Base-by-base conservation (phyloP, 2,797 vertebrate species). In the Anguilla marmorata region DNA sequence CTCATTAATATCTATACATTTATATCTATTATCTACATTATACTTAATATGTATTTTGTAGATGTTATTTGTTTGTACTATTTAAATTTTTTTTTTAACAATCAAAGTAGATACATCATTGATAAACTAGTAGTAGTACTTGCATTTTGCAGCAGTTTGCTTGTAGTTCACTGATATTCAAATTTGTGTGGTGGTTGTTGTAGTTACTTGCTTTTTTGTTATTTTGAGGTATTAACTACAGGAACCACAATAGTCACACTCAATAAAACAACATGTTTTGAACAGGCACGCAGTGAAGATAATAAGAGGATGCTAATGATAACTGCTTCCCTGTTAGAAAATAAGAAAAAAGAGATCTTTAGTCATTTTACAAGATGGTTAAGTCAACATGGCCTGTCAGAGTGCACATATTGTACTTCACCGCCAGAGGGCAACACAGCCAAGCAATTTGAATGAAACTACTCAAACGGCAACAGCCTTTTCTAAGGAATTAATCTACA, bases 391-490 rank as follows among this genome's bases (percentile, higher is more conserved):
- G 30, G 21, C 33, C 33, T 30, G 27, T 85, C 48, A 30, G 41
- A 8, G n/a, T 66, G 52, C 41, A 86, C 54, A 56, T 45, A 21
- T 86, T 66, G 19, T n/a, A 87, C 21, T 66, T 66, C 24, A n/a
- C 91, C 91, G 88, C 84, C 85, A 90, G 90, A 82, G 85, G 91
- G 90, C 33, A 74, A 48, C 48, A 88, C 19, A 89, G 11, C 54
- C 89, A 90, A 76, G 85, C 88, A 85, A 83, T 87, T 87, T 50
- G 56, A 27, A 74, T 27, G 16, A 16, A 54, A 76, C 37, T 5
- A 72, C 19, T 24, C 27, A 58, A 63, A 56, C 12, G 6, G 16
- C 12, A 60, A 33, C 11, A 60, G 14, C 24, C 11, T 63, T 37
- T 48, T 41, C 21, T 30, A 45, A 12, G 1, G 37, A 45, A 41